phyloP scores from a whole-genome alignment of 2,113 vertebrate species.

The Elgaria multicarinata region DNA sequence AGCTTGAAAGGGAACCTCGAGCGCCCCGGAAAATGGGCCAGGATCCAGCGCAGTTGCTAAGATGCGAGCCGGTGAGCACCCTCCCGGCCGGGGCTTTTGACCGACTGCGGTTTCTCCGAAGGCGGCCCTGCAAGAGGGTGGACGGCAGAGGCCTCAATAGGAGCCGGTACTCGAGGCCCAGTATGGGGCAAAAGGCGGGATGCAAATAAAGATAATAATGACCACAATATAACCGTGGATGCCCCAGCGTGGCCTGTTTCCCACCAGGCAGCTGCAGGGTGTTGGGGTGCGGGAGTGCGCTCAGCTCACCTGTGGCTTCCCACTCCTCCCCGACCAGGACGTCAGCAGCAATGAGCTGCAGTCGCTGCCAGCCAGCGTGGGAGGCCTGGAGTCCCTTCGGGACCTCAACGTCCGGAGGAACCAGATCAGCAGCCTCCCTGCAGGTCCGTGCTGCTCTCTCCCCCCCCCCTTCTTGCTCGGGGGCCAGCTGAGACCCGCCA shows the following conservation, averaged over 20 bases:
- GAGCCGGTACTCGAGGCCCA: too few relatives aligned
- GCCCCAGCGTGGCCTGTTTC: too few relatives aligned
- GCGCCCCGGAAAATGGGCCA: too few relatives aligned
- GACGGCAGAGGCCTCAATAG: background rate
- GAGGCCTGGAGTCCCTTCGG: conserved; percentile 84
- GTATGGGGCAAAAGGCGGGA: too few relatives aligned
- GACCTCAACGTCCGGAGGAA: conserved; percentile 90
- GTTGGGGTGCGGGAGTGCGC: background rate
- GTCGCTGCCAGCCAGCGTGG: conserved; percentile 83
- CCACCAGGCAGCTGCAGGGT: background rate
- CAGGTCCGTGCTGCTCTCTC: conserved; percentile 84
- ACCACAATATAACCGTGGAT: too few relatives aligned
- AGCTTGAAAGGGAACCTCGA: too few relatives aligned
- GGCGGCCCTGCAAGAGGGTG: background rate
- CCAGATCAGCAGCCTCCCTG: conserved; percentile 84
- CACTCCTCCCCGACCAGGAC: conserved; percentile 73
- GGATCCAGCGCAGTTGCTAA: too few relatives aligned
- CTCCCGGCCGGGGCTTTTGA: background rate
- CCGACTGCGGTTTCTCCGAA: background rate
- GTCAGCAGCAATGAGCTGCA: conserved; percentile 92
- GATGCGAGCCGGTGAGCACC: too few relatives aligned
- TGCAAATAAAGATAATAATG: too few relatives aligned
- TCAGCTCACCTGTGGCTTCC: background rate
- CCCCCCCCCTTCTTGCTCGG: too few relatives aligned
- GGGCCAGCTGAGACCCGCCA: too few relatives aligned